Evolutionary conservation across 1,140 invertebrate genomes (phyloP).

Genomic region (Caligus rogercresseyi): DNA sequence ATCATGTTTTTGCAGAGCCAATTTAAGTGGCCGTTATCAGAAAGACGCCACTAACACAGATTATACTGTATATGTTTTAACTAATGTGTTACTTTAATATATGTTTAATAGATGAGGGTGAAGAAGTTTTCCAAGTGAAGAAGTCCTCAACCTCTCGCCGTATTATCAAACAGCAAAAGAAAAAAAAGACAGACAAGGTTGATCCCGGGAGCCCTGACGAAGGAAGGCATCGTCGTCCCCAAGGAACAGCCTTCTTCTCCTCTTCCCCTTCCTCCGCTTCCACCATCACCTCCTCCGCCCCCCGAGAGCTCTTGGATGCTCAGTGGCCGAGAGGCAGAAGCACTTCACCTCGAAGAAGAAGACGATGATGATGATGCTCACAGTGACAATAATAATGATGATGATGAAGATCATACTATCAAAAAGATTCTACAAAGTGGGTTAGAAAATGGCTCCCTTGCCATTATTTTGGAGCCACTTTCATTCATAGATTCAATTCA

Average conservation of each 20-base stretch:
- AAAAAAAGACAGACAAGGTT: neutral
- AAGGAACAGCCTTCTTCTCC: too few relatives aligned
- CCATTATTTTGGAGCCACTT: too few relatives aligned
- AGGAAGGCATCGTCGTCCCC: neutral
- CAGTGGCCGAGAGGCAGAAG: slow-evolving; percentile 15
- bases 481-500: too few relatives aligned
- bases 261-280: too few relatives aligned
- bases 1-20: too few relatives aligned
- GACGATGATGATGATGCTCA: slow-evolving; percentile 9
- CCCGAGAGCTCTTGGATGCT: slow-evolving; percentile 15
- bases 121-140: slow-evolving; percentile 11
- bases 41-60: too few relatives aligned
- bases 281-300: neutral
- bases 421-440: neutral
- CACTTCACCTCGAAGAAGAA: slow-evolving; percentile 17
- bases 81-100: too few relatives aligned
- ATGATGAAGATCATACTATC: neutral
- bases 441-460: too few relatives aligned
- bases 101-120: slow-evolving; percentile 6
- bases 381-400: slow-evolving; percentile 4
- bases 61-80: too few relatives aligned
- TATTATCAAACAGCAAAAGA: slow-evolving; percentile 16
- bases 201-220: too few relatives aligned
- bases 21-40: too few relatives aligned
- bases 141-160: slow-evolving; percentile 9